phyloP scores from a whole-genome alignment of 2,797 vertebrate species.

The Phoebastria nigripes region DNA sequence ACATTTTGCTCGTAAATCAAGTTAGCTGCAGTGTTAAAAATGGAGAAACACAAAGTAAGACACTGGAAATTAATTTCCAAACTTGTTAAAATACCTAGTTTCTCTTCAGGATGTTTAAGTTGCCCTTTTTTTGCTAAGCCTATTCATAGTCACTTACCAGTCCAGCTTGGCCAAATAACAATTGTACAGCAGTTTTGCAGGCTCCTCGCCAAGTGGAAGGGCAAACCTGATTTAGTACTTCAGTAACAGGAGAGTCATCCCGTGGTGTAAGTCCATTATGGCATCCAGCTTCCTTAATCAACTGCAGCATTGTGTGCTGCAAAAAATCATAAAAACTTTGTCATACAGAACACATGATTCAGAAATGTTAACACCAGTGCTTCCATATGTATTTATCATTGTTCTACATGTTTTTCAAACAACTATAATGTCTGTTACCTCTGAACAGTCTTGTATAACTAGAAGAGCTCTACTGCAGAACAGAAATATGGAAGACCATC shows the following conservation, averaged over 20 bases:
- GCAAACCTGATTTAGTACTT: conserved; percentile 97
- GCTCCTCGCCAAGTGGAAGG: conserved; percentile 97
- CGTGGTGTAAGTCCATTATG: conserved; percentile 87
- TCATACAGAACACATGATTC: accelerated
- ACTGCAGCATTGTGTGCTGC: conserved; percentile 93
- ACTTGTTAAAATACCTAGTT: neutral
- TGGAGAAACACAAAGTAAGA: neutral
- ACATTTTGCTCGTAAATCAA: neutral
- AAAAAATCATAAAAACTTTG: neutral
- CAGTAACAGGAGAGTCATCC: conserved; percentile 91
- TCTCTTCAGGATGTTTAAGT: neutral
- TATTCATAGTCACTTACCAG: conserved; percentile 82
- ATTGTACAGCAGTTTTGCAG: conserved; percentile 97
- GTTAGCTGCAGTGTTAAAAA: neutral
- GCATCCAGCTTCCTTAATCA: conserved; percentile 92
- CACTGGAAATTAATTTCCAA: neutral
- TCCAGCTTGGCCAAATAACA: conserved; percentile 95
- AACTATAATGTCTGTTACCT: neutral
- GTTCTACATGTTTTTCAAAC: neutral
- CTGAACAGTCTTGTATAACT: neutral
- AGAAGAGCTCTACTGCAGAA: neutral
- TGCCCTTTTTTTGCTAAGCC: neutral
- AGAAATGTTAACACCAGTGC: neutral
- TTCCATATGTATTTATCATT: neutral
- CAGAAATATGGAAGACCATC: accelerated